These are phyloP conservation scores for Ooceraea biroi DNA, from an alignment of 1,140 invertebrate genomes.

Conservation along the genomic window DNA sequence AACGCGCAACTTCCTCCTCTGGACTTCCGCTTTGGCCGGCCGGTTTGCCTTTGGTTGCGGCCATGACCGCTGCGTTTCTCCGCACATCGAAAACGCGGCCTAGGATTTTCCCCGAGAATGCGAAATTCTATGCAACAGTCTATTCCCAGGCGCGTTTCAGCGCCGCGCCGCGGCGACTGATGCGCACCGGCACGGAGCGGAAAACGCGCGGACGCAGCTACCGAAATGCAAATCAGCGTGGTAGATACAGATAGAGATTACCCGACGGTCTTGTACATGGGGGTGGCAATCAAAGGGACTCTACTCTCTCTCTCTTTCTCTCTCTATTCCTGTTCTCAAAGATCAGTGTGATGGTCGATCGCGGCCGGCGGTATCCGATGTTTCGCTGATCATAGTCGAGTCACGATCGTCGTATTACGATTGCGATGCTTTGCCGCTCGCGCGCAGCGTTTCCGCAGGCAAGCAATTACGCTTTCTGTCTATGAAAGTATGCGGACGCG, in stretches of 20 bases:
- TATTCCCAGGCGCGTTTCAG: slow-evolving; percentile 58
- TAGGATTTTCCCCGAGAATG: slow-evolving; percentile 71
- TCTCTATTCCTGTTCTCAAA: neutral
- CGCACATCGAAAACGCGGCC: neutral
- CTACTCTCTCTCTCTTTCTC: slow-evolving; percentile 8
- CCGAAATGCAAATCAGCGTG: slow-evolving; percentile 50
- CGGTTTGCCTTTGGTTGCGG: slow-evolving; percentile 15
- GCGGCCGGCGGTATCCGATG: neutral
- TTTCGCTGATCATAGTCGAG: slow-evolving; percentile 21
- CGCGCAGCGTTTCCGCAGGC: neutral
- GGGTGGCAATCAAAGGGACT: slow-evolving; percentile 41
- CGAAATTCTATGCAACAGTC: slow-evolving; percentile 72
- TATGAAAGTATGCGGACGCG: slow-evolving; percentile 1
- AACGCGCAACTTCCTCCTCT: slow-evolving; percentile 17
- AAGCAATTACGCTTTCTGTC: slow-evolving; percentile 21
- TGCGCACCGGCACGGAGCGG: slow-evolving; percentile 53
- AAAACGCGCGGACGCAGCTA: slow-evolving; percentile 38
- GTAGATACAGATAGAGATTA: neutral
- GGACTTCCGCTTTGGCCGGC: neutral
- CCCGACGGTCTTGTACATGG: slow-evolving; percentile 20
- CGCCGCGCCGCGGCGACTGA: slow-evolving; percentile 27
- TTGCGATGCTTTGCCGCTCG: slow-evolving; percentile 9
- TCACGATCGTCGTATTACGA: slow-evolving; percentile 30
- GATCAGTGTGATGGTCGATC: slow-evolving; percentile 5
- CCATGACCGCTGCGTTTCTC: neutral